Conservation (phyloP, 2,888 invertebrate genomes). For the Tromatobia lineatoria region DNA sequence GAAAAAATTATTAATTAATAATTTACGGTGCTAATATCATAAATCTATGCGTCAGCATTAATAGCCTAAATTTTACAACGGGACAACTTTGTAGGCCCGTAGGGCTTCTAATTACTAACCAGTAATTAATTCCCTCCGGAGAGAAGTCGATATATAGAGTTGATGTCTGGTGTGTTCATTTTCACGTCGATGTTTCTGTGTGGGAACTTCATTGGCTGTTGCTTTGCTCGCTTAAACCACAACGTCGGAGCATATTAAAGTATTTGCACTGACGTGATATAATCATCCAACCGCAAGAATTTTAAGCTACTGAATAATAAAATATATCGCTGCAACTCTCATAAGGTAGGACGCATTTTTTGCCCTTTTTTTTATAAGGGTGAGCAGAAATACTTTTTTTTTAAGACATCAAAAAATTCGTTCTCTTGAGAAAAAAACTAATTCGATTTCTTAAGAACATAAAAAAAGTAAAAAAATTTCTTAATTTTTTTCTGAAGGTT, state of each 20-base stretch:
- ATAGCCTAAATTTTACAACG: neutral
- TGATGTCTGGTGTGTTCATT: slow-evolving; percentile 5
- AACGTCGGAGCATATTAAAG: neutral
- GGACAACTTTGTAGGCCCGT: neutral
- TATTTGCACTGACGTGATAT: neutral
- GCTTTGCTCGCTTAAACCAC: neutral
- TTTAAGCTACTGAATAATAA: neutral
- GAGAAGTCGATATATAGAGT: slow-evolving; percentile 4
- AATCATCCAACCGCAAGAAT: neutral
- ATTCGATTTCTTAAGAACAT: too few species aligned
- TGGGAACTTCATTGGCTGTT: neutral
- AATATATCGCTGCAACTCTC: too few species aligned
- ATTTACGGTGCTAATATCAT: neutral
- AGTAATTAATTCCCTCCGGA: slow-evolving; percentile 17
- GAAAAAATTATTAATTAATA: neutral
- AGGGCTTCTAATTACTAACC: slow-evolving; percentile 25
- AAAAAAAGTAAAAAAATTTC: too few species aligned
- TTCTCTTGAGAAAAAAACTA: too few species aligned
- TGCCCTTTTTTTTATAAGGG: too few species aligned
- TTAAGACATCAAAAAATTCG: too few species aligned
- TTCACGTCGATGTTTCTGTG: neutral
- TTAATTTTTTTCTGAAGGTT: too few species aligned
- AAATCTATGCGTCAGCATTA: neutral
- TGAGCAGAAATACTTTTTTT: too few species aligned
- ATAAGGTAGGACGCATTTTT: too few species aligned